These are phyloP conservation scores for Ormyrus labotus DNA, from an alignment of 2,888 invertebrate species.

Conservation along the genomic window DNA sequence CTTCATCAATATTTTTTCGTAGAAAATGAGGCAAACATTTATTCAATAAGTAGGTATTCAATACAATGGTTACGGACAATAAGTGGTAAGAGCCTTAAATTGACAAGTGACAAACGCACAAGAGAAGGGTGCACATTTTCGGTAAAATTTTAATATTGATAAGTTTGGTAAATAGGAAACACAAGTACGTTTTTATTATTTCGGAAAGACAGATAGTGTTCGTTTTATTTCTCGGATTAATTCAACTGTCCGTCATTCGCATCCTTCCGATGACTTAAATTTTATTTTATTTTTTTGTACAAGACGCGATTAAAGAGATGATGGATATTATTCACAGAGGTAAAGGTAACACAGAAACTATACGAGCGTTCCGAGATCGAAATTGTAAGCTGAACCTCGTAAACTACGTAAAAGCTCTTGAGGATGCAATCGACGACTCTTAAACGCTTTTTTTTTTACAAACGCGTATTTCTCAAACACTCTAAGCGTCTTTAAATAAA, in stretches of 20 bases:
- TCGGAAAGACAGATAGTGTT: slow-evolving; percentile 37
- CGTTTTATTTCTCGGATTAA: background rate
- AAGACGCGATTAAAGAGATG: slow-evolving; percentile 10
- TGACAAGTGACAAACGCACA: slow-evolving; percentile 51
- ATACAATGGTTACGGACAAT: slow-evolving; percentile 66
- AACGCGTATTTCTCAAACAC: background rate
- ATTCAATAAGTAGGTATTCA: slow-evolving; percentile 64
- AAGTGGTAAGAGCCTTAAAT: slow-evolving; percentile 49
- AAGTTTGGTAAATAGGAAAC: slow-evolving; percentile 11
- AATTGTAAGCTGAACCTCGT: slow-evolving; percentile 38
- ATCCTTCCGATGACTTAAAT: background rate
- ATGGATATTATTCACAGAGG: slow-evolving; percentile 26
- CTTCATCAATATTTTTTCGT: slow-evolving; percentile 42
- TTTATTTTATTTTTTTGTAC: background rate
- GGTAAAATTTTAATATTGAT: slow-evolving; percentile 2
- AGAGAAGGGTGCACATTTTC: slow-evolving; percentile 39
- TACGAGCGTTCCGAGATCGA: slow-evolving; percentile 44
- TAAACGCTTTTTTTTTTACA: background rate
- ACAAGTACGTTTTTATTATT: slow-evolving; percentile 24
- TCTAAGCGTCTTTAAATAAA: background rate
- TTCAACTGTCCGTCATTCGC: background rate
- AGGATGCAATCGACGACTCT: background rate
- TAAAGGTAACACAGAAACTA: slow-evolving; percentile 43
- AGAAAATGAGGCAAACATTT: slow-evolving; percentile 62
- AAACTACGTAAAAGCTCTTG: slow-evolving; percentile 17